Evolutionary conservation across 2,113 vertebrate genomes (phyloP).

Genomic region (human (Homo sapiens)): GRCh38 chr6:40744001-40744500

Average conservation of each 20-base stretch:
- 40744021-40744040: neutral
- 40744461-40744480: neutral
- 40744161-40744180: neutral
- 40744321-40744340: neutral
- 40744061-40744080: neutral
- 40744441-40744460: neutral
- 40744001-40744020: neutral
- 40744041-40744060: neutral
- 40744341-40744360: neutral
- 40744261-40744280: neutral
- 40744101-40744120: neutral
- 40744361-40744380: neutral
- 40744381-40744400: neutral
- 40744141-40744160: neutral
- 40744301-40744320: neutral
- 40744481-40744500: too few species aligned
- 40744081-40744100: neutral
- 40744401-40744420: neutral
- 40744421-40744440: neutral
- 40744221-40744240: neutral
- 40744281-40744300: neutral
- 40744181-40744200: neutral
- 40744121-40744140: neutral
- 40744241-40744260: neutral
- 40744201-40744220: fast-evolving